Evolutionary conservation across 2,888 invertebrate genomes (phyloP).

Genomic region (Cryptus armator): DNA sequence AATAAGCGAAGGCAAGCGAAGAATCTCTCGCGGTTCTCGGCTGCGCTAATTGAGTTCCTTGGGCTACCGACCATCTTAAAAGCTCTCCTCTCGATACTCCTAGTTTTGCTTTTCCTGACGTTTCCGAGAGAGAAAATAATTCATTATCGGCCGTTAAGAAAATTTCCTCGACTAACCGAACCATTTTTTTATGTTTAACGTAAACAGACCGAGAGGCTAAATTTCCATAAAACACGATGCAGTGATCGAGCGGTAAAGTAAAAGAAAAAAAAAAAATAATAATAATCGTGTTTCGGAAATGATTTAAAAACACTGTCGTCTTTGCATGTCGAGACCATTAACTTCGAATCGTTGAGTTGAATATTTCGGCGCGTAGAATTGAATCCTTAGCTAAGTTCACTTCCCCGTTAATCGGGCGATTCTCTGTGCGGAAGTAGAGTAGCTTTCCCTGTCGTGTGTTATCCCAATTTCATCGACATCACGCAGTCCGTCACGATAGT

Average conservation of each 20-base stretch:
- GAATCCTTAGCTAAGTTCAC: neutral
- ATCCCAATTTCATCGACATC: conserved; percentile 75
- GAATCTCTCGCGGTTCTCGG: conserved; percentile 65
- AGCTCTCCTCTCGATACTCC: conserved; percentile 52
- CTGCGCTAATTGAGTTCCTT: conserved; percentile 74
- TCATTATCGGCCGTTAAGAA: conserved; percentile 27
- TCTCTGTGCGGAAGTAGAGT: neutral
- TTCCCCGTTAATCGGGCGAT: too few relatives aligned
- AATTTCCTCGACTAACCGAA: conserved; percentile 30
- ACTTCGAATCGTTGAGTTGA: neutral
- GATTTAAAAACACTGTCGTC: neutral
- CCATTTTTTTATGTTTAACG: conserved; percentile 54
- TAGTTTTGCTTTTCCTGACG: conserved; percentile 24
- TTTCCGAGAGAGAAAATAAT: conserved; percentile 28
- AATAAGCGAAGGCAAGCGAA: conserved; percentile 56
- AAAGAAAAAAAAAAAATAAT: neutral
- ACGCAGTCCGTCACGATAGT: conserved; percentile 58
- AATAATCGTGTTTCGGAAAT: neutral
- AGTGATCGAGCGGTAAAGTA: neutral
- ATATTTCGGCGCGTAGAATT: conserved; percentile 2
- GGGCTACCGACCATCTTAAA: conserved; percentile 60
- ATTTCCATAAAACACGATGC: neutral
- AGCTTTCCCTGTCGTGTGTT: conserved; percentile 56
- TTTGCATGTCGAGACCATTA: neutral
- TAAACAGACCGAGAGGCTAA: conserved; percentile 14